These are phyloP conservation scores for Formica aserva DNA, from an alignment of 2,888 invertebrate genomes.

Conservation along the genomic window DNA sequence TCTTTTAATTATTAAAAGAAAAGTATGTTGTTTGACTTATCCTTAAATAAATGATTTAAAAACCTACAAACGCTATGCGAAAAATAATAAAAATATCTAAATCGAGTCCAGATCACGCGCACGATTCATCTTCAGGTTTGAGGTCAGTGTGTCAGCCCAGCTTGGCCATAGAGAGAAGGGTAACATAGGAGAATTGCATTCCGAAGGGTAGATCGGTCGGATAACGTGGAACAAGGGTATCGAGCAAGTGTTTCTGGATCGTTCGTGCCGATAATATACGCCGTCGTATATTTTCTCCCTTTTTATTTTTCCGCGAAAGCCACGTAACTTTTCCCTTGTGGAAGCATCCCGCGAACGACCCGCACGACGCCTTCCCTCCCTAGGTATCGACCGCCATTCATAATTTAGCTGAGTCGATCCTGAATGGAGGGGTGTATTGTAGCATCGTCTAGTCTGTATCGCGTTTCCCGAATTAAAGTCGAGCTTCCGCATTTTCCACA, in stretches of 20 bases:
- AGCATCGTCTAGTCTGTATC: slow-evolving; percentile 68
- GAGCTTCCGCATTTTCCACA: slow-evolving; percentile 60
- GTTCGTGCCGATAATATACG: slow-evolving; percentile 32
- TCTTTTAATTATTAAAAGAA: background rate
- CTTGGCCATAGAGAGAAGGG: background rate
- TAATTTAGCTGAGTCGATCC: slow-evolving; percentile 83
- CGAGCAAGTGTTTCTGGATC: slow-evolving; percentile 32
- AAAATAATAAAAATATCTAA: slow-evolving; percentile 17
- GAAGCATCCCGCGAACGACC: slow-evolving; percentile 57
- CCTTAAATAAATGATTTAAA: background rate
- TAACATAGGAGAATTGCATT: slow-evolving; percentile 44
- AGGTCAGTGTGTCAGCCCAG: slow-evolving; percentile 31
- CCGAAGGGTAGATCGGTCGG: slow-evolving; percentile 43
- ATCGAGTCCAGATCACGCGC: background rate
- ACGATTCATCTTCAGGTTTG: slow-evolving; percentile 12
- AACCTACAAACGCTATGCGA: background rate
- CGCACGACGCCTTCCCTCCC: slow-evolving; percentile 65
- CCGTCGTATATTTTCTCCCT: background rate
- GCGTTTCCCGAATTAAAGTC: slow-evolving; percentile 66
- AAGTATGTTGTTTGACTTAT: background rate
- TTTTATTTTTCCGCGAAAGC: slow-evolving; percentile 56
- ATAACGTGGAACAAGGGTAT: slow-evolving; percentile 22
- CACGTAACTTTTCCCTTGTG: slow-evolving; percentile 65
- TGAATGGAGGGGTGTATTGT: slow-evolving; percentile 78
- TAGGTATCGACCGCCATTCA: slow-evolving; percentile 84